Base-by-base conservation (phyloP, 2,888 invertebrate species). In the Melieria crassipennis region DNA sequence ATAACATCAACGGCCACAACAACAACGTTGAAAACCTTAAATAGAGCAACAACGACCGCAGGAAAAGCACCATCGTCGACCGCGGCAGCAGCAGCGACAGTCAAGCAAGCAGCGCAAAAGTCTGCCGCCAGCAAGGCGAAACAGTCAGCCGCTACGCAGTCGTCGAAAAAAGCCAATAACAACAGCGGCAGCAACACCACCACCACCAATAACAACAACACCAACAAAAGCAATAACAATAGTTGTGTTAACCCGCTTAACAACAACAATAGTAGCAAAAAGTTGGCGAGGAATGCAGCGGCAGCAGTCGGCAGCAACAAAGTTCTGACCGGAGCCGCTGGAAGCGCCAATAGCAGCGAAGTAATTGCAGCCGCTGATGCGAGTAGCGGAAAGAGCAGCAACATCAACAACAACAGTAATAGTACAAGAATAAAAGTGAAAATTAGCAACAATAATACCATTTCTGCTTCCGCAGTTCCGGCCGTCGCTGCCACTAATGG, bases 391-490 rank as follows among this genome's bases (percentile, higher is more conserved):
- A 70, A 67, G 67, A 68, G 57, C 70, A 73, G n/a, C 70, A 70
- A 50, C 66, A 75, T 57, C 55, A 71, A 71, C 30, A 71, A 65
- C 52, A 74, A 68, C 73, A 77, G 69, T 73, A 76, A 70, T 58
- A 69, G 65, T 13, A 66, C 70, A 67, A 75, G 75, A 72, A 67
- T 56, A 11, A 77, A 74, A 75, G 65, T 72, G 67, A 72, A 75
- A 75, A 73, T 70, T 70, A 76, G 68, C 71, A 79, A 73, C 70
- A 75, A 71, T 77, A 77, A 79, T 75, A 80, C 77, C 73, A 77
- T 45, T 68, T 76, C 72, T 77, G 82, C 79, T 80, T 79, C 81
- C 79, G 71, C 70, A 63, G 77, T 73, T 74, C 77, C 74, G 64
- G 76, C 73, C 60, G 73, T 68, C 65, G 75, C 75, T 72, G 73